Evolutionary conservation across 2,113 vertebrate species (phyloP).

Genomic region (Notarius lentiginosus): DNA sequence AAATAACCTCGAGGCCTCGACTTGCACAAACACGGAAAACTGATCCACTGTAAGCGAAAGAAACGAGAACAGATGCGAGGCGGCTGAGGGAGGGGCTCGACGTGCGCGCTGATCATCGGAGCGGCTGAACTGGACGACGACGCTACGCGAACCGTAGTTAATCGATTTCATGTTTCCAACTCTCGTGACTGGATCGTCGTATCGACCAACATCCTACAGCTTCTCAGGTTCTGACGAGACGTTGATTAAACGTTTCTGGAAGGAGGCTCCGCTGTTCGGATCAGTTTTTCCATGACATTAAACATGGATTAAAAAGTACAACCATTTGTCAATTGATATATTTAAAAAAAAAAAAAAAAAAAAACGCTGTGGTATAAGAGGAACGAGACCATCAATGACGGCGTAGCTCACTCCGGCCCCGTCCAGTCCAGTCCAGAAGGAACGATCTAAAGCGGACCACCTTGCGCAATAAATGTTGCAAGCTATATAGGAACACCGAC

Average conservation of each 20-base stretch:
- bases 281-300: not conserved
- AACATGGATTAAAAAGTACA: not conserved
- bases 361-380: not conserved
- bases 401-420: no score
- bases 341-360: not conserved
- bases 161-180: not conserved
- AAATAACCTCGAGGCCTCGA: conserved; percentile 23
- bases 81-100: not conserved
- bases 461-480: no score
- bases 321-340: not conserved
- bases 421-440: no score
- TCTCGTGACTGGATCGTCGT: not conserved
- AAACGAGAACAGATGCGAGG: conserved; percentile 30
- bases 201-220: not conserved
- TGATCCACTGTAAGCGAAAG: conserved; percentile 8
- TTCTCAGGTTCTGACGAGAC: not conserved
- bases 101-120: not conserved
- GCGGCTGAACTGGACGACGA: no score
- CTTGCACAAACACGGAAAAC: conserved; percentile 25
- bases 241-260: not conserved
- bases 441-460: no score
- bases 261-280: not conserved
- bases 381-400: no score
- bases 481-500: no score
- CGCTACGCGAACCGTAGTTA: not conserved